Percentiles rank a stretch among this genome's conserved stretches.
Conservation (phyloP, 2,113 vertebrate genomes). For the Boulengeromyrus knoepffleri region DNA sequence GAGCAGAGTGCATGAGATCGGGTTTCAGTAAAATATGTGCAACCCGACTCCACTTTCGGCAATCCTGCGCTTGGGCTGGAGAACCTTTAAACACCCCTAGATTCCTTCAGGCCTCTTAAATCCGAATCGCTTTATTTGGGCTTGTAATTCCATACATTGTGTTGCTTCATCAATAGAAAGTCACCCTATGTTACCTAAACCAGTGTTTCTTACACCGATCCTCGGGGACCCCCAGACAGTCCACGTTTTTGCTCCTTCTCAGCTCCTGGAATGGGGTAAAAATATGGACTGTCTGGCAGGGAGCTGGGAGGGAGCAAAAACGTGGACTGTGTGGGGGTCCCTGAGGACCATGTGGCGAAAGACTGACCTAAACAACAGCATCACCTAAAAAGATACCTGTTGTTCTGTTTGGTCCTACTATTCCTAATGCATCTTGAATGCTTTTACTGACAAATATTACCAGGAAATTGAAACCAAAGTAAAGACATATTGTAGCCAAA, state of each 20-base stretch:
- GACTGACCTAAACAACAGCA: background rate
- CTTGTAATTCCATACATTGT: background rate
- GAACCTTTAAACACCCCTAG: background rate
- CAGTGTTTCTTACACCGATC: background rate
- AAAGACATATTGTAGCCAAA: conserved; percentile 32
- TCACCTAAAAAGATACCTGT: background rate
- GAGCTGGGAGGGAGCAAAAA: background rate
- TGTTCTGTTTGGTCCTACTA: background rate
- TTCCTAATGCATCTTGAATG: background rate
- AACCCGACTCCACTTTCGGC: background rate
- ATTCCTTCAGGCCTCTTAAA: background rate
- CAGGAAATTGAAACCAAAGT: conserved; percentile 23
- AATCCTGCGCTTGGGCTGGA: background rate
- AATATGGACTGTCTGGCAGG: background rate
- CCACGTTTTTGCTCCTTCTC: background rate
- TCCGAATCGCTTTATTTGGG: background rate
- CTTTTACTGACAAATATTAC: background rate
- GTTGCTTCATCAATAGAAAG: background rate
- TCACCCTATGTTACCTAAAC: background rate
- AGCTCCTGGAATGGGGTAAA: background rate
- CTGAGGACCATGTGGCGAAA: background rate
- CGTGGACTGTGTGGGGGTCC: background rate
- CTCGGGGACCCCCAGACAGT: background rate
- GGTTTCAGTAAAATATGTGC: conserved; percentile 1
- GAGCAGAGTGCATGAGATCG: background rate